Percentiles rank a stretch among this genome's conserved stretches.
Conservation (phyloP, 2,113 vertebrate genomes). For the Sclerurus mexicanus region DNA sequence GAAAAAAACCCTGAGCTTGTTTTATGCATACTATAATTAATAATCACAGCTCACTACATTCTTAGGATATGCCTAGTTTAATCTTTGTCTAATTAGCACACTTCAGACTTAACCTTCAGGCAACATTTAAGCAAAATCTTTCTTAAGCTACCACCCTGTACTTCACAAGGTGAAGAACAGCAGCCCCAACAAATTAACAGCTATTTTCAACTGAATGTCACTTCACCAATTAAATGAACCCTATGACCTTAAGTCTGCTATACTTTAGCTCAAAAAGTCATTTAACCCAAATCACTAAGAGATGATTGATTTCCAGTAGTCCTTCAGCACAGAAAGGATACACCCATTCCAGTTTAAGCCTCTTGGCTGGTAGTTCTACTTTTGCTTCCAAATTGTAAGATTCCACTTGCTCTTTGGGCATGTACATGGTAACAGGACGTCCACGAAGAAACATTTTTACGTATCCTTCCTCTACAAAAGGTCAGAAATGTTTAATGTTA, state of each 20-base stretch:
- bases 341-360: conserved; percentile 98
- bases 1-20: neutral
- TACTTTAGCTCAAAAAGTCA: neutral
- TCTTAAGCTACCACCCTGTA: neutral
- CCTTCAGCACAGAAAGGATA: conserved; percentile 83
- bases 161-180: neutral
- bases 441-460: conserved; percentile 99
- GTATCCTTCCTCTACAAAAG: conserved; percentile 94
- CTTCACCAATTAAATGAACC: neutral
- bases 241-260: neutral
- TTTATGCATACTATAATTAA: conserved; percentile 2
- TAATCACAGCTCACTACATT: conserved; percentile 27
- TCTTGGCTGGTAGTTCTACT: conserved; percentile 88
- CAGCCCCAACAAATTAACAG: neutral
- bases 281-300: neutral
- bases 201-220: neutral
- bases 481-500: conserved; percentile 55
- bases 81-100: conserved; percentile 27
- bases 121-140: conserved; percentile 27
- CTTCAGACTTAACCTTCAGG: conserved; percentile 44
- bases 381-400: conserved; percentile 91
- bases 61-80: conserved; percentile 12
- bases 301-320: neutral
- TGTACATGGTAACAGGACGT: conserved; percentile 96
- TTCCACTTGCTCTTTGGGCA: conserved; percentile 95